phyloP scores from a whole-genome alignment of 1,140 invertebrate genomes.

The Zaprionus vittiger region DNA sequence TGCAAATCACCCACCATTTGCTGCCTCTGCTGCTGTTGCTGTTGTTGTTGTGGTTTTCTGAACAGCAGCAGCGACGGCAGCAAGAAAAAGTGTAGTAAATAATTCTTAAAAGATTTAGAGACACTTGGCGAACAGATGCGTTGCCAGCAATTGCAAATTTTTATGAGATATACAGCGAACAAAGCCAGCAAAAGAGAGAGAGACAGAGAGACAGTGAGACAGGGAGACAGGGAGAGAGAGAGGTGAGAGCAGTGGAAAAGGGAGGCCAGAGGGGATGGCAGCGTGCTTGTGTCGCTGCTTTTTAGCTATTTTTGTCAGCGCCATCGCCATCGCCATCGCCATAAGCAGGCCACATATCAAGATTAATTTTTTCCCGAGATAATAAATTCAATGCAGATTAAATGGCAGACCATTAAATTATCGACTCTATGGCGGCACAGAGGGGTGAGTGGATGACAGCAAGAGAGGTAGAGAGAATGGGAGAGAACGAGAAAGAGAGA shows the following conservation, averaged over 20 bases:
- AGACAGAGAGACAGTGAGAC: background rate
- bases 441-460: background rate
- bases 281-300: constrained; percentile 74
- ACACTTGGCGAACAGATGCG: constrained; percentile 60
- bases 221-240: background rate
- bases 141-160: constrained; percentile 76
- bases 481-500: background rate
- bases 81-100: constrained; percentile 75
- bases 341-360: constrained; percentile 79
- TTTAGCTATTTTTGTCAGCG: constrained; percentile 71
- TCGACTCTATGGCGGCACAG: constrained; percentile 43
- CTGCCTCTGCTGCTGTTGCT: constrained; percentile 13
- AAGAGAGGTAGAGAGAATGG: too few species aligned
- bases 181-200: constrained; percentile 12
- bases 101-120: constrained; percentile 83
- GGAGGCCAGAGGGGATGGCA: constrained; percentile 8
- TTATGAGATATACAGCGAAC: constrained; percentile 64
- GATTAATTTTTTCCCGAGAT: constrained; percentile 80
- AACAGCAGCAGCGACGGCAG: background rate
- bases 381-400: constrained; percentile 83
- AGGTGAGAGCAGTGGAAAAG: background rate
- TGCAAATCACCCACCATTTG: constrained; percentile 62
- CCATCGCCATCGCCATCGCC: constrained; percentile 45
- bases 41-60: constrained; percentile 39
- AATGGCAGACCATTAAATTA: constrained; percentile 82